Conservation (phyloP, 2,888 invertebrate species). For the Zaprionus lineosus region DNA sequence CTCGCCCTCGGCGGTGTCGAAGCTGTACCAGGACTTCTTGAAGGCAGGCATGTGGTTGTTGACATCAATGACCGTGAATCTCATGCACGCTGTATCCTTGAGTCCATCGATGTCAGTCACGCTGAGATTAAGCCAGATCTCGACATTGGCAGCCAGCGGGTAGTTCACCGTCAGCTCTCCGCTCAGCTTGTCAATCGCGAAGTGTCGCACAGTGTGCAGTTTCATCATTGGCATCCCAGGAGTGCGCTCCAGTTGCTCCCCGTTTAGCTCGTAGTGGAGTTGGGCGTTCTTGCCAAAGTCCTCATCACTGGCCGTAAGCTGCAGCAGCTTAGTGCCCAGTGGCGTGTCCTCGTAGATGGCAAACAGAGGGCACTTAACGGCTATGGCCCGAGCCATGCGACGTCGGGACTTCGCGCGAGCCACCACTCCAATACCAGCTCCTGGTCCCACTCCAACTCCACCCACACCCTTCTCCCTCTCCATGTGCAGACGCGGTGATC, state of each 20-base stretch:
- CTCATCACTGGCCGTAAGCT: slow-evolving; percentile 88
- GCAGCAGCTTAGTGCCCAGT: slow-evolving; percentile 87
- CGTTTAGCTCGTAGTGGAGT: slow-evolving; percentile 88
- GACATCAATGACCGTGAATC: slow-evolving; percentile 89
- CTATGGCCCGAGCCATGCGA: slow-evolving; percentile 50
- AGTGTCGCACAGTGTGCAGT: slow-evolving; percentile 83
- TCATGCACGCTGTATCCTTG: slow-evolving; percentile 87
- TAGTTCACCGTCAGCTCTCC: slow-evolving; percentile 90
- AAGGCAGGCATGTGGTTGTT: slow-evolving; percentile 94
- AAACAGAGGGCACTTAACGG: slow-evolving; percentile 85
- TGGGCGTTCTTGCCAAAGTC: slow-evolving; percentile 89
- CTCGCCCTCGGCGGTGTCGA: slow-evolving; percentile 90
- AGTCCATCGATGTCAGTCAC: slow-evolving; percentile 90
- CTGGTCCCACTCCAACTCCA: slow-evolving; percentile 5
- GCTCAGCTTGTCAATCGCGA: slow-evolving; percentile 89
- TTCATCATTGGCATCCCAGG: slow-evolving; percentile 57
- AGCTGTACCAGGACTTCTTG: slow-evolving; percentile 91
- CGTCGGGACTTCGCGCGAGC: slow-evolving; percentile 60
- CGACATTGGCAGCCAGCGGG: slow-evolving; percentile 88
- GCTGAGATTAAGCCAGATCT: slow-evolving; percentile 89
- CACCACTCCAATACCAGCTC: slow-evolving; percentile 11
- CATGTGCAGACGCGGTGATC: slow-evolving; percentile 76
- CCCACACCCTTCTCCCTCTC: slow-evolving; percentile 37
- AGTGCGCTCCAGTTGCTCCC: slow-evolving; percentile 87
- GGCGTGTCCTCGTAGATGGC: slow-evolving; percentile 88